Conservation (phyloP, 2,113 vertebrate genomes). For the Petroica traversi region DNA sequence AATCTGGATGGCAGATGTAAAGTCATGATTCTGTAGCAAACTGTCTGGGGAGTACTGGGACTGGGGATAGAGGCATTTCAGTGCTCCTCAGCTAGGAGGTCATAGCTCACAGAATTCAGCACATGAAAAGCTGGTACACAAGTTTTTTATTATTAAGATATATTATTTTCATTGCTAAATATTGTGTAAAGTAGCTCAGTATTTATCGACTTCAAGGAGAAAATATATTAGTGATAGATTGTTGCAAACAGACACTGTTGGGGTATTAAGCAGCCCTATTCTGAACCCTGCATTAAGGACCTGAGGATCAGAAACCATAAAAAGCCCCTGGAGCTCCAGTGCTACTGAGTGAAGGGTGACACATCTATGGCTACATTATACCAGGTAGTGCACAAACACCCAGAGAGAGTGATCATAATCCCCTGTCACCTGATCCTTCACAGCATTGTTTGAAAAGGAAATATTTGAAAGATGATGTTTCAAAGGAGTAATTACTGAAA, state of each 20-base stretch:
- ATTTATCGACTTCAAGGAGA: not conserved
- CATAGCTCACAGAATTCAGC: not conserved
- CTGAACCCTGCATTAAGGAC: not conserved
- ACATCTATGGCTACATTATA: not conserved
- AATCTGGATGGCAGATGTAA: not conserved
- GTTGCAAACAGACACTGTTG: not conserved
- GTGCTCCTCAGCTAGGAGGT: not conserved
- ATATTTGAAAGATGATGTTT: not conserved
- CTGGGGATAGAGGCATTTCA: not conserved
- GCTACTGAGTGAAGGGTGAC: not conserved
- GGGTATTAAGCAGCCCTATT: not conserved
- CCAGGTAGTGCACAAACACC: not conserved
- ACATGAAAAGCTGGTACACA: not conserved
- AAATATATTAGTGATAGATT: not conserved
- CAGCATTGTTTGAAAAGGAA: not conserved
- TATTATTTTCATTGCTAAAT: not conserved
- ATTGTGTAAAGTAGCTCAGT: not conserved
- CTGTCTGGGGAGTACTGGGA: not conserved
- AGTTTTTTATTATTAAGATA: not conserved
- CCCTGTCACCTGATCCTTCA: not conserved
- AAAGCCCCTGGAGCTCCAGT: not conserved
- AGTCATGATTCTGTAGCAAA: not conserved
- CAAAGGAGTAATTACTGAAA: not conserved
- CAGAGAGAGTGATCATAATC: not conserved
- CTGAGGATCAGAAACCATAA: not conserved